Conservation (phyloP, 1,140 invertebrate species). For the Drosophila rufa region DNA sequence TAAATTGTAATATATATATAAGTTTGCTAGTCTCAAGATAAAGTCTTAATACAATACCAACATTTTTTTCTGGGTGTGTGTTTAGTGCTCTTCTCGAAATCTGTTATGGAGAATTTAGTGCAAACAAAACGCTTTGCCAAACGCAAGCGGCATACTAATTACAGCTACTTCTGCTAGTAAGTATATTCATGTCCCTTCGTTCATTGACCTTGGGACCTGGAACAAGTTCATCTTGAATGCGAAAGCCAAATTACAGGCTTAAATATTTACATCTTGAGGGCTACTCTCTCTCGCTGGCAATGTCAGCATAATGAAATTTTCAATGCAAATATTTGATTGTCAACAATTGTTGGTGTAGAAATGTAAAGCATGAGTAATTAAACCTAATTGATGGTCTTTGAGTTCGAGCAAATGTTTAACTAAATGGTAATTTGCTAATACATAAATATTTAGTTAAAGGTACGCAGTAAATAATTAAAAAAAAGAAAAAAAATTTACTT, state of each 20-base stretch:
- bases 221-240: conserved; percentile 43
- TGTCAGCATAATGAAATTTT: conserved; percentile 55
- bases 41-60: too few relatives aligned
- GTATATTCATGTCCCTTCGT: conserved; percentile 9
- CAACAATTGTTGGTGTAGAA: not conserved
- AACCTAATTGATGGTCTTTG: conserved; percentile 4
- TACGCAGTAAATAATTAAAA: too few relatives aligned
- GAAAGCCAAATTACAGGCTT: conserved; percentile 58
- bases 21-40: too few relatives aligned
- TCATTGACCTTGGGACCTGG: conserved; percentile 53
- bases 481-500: conserved; percentile 42
- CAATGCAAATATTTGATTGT: conserved; percentile 64
- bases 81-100: conserved; percentile 18
- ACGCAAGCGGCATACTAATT: conserved; percentile 78
- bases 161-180: conserved; percentile 13
- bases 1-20: too few relatives aligned
- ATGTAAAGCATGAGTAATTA: not conserved
- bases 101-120: conserved; percentile 65
- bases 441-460: not conserved
- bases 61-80: conserved; percentile 23
- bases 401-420: not conserved
- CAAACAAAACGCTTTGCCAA: conserved; percentile 74
- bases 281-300: not conserved
- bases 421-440: not conserved
- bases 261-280: conserved; percentile 51